These are phyloP conservation scores for Hyphantria cunea DNA, from an alignment of 1,140 invertebrate species.

Conservation along the genomic window DNA sequence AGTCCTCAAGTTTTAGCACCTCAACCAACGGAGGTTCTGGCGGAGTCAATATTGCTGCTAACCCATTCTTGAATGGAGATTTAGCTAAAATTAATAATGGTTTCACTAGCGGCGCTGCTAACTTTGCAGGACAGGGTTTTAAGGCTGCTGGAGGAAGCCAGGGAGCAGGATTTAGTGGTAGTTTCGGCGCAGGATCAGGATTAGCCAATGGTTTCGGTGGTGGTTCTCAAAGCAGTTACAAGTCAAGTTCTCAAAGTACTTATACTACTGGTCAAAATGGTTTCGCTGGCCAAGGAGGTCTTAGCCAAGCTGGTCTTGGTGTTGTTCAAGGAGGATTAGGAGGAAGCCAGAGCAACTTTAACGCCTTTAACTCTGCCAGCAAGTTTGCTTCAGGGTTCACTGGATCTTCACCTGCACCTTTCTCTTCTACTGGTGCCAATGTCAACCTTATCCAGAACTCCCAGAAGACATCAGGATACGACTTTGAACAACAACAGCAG, in stretches of 20 bases:
- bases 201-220: conserved; percentile 35
- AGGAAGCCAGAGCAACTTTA: conserved; percentile 8
- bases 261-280: conserved; percentile 17
- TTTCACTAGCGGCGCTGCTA: conserved; percentile 32
- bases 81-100: conserved; percentile 52
- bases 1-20: conserved; percentile 48
- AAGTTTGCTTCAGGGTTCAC: conserved; percentile 45
- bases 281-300: conserved; percentile 24
- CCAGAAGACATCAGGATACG: conserved; percentile 55
- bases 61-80: conserved; percentile 73
- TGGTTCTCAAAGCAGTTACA: conserved; percentile 38
- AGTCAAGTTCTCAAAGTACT: conserved; percentile 19
- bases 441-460: conserved; percentile 64
- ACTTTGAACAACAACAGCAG: conserved; percentile 58
- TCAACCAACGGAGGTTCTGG: conserved; percentile 33
- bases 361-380: conserved; percentile 24
- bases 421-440: conserved; percentile 52
- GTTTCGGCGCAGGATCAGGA: conserved; percentile 32
- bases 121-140: conserved; percentile 40
- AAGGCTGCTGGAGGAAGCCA: conserved; percentile 51
- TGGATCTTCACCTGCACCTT: conserved; percentile 62
- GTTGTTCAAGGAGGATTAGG: conserved; percentile 17
- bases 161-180: conserved; percentile 46
- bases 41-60: conserved; percentile 54
- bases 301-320: conserved; percentile 1